Evolutionary conservation across 1,140 invertebrate species (phyloP).

Genomic region (Bilobella aurantiaca): DNA sequence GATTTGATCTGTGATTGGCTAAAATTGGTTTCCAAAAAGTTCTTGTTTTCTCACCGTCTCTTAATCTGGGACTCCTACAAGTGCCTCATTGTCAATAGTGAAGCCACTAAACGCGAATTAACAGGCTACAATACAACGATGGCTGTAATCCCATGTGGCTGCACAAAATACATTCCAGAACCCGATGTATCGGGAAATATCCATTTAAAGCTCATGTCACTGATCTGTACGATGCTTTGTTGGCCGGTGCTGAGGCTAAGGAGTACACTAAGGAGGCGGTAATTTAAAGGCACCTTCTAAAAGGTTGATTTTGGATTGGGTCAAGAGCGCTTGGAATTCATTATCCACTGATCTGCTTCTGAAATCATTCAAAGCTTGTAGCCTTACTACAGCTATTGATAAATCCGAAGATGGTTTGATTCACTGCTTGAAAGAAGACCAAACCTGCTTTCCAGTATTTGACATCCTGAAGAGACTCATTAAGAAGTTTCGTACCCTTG

Average conservation of each 20-base stretch:
- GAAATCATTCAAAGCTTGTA: conserved; percentile 11
- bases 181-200: conserved; percentile 34
- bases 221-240: conserved; percentile 27
- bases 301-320: not conserved
- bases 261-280: conserved; percentile 15
- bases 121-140: conserved; percentile 20
- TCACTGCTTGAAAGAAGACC: conserved; percentile 11
- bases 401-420: conserved; percentile 8
- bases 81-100: conserved; percentile 28
- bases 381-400: not conserved
- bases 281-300: conserved; percentile 9
- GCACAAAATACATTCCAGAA: conserved; percentile 35
- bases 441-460: not conserved
- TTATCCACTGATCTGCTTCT: not conserved
- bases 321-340: conserved; percentile 5
- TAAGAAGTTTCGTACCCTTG: not conserved
- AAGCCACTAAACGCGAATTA: conserved; percentile 15
- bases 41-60: conserved; percentile 18
- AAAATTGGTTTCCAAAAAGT: conserved; percentile 22
- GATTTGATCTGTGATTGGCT: conserved; percentile 29
- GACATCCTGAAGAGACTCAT: not conserved
- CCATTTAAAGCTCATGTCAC: conserved; percentile 32
- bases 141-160: conserved; percentile 32
- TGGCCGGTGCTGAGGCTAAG: conserved; percentile 15
- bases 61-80: conserved; percentile 34